Evolutionary conservation across 2,113 vertebrate genomes (phyloP).

Genomic region (Rhea americana): DNA sequence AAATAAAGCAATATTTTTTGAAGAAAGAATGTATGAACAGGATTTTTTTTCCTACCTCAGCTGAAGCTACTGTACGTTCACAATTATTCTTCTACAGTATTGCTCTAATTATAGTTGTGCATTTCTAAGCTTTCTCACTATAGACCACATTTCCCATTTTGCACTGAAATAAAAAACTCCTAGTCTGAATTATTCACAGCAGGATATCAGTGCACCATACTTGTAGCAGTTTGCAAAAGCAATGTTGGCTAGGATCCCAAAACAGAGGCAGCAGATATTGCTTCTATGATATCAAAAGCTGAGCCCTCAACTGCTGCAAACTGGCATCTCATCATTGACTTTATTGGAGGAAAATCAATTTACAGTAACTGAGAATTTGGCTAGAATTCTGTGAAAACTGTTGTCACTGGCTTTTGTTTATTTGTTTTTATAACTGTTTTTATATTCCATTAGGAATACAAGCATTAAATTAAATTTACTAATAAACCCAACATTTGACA

Average conservation of each 20-base stretch:
- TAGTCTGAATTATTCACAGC: background rate
- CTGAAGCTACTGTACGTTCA: background rate
- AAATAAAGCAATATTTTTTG: background rate
- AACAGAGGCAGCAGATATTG: background rate
- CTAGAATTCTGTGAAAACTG: background rate
- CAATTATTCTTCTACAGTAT: background rate
- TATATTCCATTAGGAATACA: background rate
- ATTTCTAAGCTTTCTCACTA: background rate
- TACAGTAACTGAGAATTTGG: background rate
- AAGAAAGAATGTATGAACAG: background rate
- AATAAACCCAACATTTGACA: constrained; percentile 12
- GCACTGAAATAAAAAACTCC: background rate
- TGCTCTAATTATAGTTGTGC: background rate
- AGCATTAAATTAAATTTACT: constrained; percentile 42
- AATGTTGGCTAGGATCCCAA: background rate
- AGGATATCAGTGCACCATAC: background rate
- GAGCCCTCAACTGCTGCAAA: background rate
- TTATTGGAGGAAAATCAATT: background rate
- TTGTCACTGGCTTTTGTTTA: background rate
- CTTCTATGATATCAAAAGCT: background rate
- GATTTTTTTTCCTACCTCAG: background rate
- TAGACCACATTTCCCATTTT: background rate
- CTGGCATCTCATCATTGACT: background rate
- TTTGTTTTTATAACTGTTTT: background rate
- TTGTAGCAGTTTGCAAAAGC: background rate